Conservation (phyloP, 2,888 invertebrate genomes). For the Pseudoips prasinana region DNA sequence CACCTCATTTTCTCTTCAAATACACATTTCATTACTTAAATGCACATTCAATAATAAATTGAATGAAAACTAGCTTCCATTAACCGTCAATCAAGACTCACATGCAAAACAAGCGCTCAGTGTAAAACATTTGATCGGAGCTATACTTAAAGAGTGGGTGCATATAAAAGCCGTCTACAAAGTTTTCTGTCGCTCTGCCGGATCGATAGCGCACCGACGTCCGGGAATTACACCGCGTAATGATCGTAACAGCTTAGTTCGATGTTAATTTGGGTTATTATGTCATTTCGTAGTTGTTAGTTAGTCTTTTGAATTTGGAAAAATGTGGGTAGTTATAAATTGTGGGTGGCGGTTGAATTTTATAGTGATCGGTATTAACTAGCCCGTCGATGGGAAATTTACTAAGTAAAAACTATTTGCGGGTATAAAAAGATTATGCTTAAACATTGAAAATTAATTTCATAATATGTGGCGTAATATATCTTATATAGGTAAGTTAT, state of each 20-base stretch:
- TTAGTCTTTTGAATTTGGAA: constrained; percentile 29
- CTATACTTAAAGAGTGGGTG: constrained; percentile 74
- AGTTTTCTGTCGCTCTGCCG: constrained; percentile 79
- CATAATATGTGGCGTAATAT: too few relatives aligned
- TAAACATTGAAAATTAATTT: too few relatives aligned
- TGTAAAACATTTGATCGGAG: constrained; percentile 48
- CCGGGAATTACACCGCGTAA: constrained; percentile 66
- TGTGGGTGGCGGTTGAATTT: constrained; percentile 1
- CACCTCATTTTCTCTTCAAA: too few relatives aligned
- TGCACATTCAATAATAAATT: not conserved
- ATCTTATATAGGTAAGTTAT: too few relatives aligned
- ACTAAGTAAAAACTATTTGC: too few relatives aligned
- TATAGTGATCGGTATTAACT: not conserved
- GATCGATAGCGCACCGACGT: constrained; percentile 73
- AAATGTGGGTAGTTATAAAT: constrained; percentile 1
- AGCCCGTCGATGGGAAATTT: not conserved
- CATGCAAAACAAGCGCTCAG: constrained; percentile 31
- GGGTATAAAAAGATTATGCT: too few relatives aligned
- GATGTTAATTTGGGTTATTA: constrained; percentile 75
- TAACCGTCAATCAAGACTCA: constrained; percentile 22
- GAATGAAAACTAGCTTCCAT: not conserved
- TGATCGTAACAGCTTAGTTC: constrained; percentile 67
- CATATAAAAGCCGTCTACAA: constrained; percentile 83
- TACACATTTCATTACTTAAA: too few relatives aligned
- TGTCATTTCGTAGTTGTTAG: constrained; percentile 54